Percentiles rank a stretch among this genome's conserved stretches.
phyloP scores from a whole-genome alignment of 2,797 vertebrate species.

The Neosilurus hyrtlii region DNA sequence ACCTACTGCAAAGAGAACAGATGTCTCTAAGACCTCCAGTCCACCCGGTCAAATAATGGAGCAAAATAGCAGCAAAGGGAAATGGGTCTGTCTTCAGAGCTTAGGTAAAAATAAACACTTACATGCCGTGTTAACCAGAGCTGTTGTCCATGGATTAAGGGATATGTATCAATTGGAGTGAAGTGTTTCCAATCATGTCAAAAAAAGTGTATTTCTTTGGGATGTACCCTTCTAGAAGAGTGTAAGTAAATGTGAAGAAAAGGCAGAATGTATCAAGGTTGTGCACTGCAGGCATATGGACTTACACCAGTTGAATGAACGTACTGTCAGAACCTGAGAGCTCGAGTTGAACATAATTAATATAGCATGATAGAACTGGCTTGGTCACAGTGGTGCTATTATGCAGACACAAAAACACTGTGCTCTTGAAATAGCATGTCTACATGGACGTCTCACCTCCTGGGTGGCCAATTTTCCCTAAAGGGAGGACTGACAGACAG shows the following conservation, averaged over 20 bases:
- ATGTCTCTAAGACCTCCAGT: constrained; percentile 29
- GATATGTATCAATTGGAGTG: constrained; percentile 12
- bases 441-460: constrained; percentile 25
- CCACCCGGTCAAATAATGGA: not conserved
- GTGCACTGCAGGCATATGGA: not conserved
- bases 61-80: constrained; percentile 23
- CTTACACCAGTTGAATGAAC: constrained; percentile 11
- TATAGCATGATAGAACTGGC: constrained; percentile 48
- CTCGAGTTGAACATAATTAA: constrained; percentile 36
- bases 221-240: not conserved
- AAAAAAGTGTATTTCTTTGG: not conserved
- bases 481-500: constrained; percentile 34
- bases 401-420: constrained; percentile 37
- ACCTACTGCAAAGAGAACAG: constrained; percentile 40
- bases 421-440: constrained; percentile 39
- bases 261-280: not conserved
- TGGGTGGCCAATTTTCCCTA: constrained; percentile 48
- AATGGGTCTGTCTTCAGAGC: constrained; percentile 19
- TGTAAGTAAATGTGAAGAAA: not conserved
- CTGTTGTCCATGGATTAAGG: not conserved
- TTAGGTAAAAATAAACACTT: constrained; percentile 28
- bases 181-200: not conserved
- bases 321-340: constrained; percentile 39
- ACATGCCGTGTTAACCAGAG: not conserved
- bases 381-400: constrained; percentile 47